Evolutionary conservation across 2,888 invertebrate species (phyloP), one percentile per base, ranked within the genome.

Genomic region (Drosophila macrospina): DNA sequence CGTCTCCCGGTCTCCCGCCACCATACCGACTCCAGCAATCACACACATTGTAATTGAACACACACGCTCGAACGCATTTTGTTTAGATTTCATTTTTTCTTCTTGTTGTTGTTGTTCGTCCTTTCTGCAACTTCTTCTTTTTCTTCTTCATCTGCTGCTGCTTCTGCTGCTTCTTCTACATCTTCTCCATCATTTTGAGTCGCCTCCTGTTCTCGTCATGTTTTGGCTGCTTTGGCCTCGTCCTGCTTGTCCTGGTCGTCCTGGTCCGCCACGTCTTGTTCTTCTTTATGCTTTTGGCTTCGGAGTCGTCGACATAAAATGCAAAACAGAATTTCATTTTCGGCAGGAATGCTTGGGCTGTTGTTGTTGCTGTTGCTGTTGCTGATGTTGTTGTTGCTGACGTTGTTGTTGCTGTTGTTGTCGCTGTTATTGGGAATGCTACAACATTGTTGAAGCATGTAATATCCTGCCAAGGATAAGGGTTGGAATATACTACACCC

Each of bases 401-500:
- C n/a, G n/a, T 39, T 60, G 30, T 37, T 69, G 54, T 50, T 66
- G 51, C 24, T 57, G 51, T 63, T 76, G 70, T 66, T 75, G 64
- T 39, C 69, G 72, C 65, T 86, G 83, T 85, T 86, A 86, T 85
- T 85, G 88, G 85, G 86, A 88, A 84, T 88, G 88, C 87, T 84
- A 86, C 88, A 88, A 86, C 87, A 88, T 88, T 88, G 88, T 87
- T 88, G 88, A 88, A 88, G 88, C 88, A 87, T 88, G 88, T 88
- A 87, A 84, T 88, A 85, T 86, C 79, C 80, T 83, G 85, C 74
- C 76, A 76, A 78, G 79, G 73, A 86, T 82, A 89, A 88, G 87
- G 88, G 88, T 89, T 89, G 89, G 70, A 78, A 73, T 73, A 78
- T 73, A 68, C 78, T 65, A 57, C 62, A 59, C 65, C 42, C 61